phyloP scores from a whole-genome alignment of 2,888 invertebrate species.

The Acrobasis consociella region DNA sequence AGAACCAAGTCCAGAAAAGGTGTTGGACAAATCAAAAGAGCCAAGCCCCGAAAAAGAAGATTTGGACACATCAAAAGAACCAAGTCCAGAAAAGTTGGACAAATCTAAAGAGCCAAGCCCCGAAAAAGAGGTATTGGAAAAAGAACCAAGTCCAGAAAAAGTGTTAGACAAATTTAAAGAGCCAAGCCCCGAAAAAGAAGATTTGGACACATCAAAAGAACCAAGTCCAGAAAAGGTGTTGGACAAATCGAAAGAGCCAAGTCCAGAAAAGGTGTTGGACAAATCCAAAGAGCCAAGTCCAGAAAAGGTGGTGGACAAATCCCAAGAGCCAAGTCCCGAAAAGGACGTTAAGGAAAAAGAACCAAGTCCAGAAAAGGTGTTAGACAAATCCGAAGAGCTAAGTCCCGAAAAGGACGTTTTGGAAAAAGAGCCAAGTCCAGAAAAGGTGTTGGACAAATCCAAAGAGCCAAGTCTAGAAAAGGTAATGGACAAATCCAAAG shows the following conservation, averaged over 20 bases:
- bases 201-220: neutral
- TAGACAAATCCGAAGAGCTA: neutral
- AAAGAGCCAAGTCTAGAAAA: slow-evolving; percentile 4
- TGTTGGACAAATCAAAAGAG: slow-evolving; percentile 5
- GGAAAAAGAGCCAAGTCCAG: neutral
- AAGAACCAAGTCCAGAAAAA: neutral
- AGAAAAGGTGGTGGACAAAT: neutral
- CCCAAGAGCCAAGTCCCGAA: neutral
- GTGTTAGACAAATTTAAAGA: neutral
- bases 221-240: no score
- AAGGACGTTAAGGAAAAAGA: neutral
- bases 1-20: slow-evolving; percentile 19
- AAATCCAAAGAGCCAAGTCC: slow-evolving; percentile 3
- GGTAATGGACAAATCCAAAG: neutral
- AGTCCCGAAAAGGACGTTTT: neutral
- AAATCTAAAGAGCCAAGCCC: slow-evolving; percentile 4
- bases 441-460: neutral
- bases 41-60: slow-evolving; percentile 28
- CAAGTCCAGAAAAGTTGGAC: slow-evolving; percentile 13
- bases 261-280: neutral
- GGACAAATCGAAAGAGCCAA: neutral
- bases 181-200: neutral
- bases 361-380: slow-evolving; percentile 26
- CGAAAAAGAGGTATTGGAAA: no score
- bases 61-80: slow-evolving; percentile 9